phyloP scores from a whole-genome alignment of 2,797 vertebrate genomes.

The Harpagifer antarcticus region DNA sequence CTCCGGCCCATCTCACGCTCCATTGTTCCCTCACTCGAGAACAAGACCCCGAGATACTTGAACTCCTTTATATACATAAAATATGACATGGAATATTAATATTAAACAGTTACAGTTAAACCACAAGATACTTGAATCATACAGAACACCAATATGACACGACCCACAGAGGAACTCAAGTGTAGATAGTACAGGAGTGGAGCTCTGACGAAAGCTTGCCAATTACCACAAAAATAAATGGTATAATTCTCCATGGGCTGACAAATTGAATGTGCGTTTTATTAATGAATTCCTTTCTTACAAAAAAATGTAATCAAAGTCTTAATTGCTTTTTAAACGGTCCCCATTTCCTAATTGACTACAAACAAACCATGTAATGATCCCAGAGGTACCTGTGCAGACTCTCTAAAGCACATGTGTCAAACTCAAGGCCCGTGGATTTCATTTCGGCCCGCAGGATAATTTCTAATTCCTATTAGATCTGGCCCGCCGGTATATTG shows the following conservation, averaged over 20 bases:
- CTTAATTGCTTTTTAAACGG: not conserved
- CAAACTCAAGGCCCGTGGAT: too few relatives aligned
- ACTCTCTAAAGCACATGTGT: not conserved
- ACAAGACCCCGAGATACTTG: too few relatives aligned
- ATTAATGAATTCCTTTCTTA: not conserved
- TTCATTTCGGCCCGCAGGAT: too few relatives aligned
- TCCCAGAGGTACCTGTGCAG: not conserved
- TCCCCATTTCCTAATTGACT: not conserved
- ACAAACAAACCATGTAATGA: not conserved
- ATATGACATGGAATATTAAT: too few relatives aligned
- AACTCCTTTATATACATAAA: too few relatives aligned
- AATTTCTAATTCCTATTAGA: too few relatives aligned
- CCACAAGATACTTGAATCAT: not conserved
- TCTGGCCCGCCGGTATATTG: too few relatives aligned
- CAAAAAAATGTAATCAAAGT: not conserved
- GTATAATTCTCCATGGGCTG: not conserved
- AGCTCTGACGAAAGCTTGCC: not conserved
- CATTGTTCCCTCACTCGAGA: too few relatives aligned
- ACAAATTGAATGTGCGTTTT: not conserved
- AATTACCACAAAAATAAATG: not conserved
- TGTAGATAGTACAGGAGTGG: too few relatives aligned
- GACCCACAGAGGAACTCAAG: too few relatives aligned
- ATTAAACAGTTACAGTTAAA: too few relatives aligned
- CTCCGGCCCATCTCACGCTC: too few relatives aligned
- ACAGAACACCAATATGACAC: not conserved